A percentile compares a stretch with the other conserved stretches of the same genome.
phyloP scores from a whole-genome alignment of 2,888 invertebrate genomes.

The Euproctis similis region DNA sequence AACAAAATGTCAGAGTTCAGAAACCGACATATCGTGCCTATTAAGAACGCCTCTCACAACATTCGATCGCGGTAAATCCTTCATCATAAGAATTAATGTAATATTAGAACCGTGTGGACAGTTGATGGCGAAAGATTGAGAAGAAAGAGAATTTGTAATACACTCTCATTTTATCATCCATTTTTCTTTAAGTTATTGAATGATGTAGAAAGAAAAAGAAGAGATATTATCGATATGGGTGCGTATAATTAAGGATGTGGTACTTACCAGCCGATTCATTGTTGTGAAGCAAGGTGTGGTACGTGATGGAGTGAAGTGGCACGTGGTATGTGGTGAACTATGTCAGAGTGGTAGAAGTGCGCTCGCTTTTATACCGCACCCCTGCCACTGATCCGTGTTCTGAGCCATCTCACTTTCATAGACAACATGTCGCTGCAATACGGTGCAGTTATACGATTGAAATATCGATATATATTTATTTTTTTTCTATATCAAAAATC shows the following conservation, averaged over 20 bases:
- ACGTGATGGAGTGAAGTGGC: constrained; percentile 51
- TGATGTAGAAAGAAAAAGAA: constrained; percentile 10
- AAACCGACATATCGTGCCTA: constrained; percentile 48
- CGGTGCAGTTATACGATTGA: constrained; percentile 39
- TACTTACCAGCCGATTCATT: constrained; percentile 72
- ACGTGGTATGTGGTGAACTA: constrained; percentile 65
- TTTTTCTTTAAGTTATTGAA: background rate
- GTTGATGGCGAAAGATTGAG: no score
- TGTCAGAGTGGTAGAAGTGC: constrained; percentile 67
- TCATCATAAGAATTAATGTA: constrained; percentile 27
- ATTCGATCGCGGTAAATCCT: constrained; percentile 42
- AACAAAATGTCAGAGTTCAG: constrained; percentile 67
- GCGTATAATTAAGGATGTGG: constrained; percentile 10
- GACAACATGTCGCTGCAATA: constrained; percentile 49
- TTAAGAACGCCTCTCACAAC: constrained; percentile 45
- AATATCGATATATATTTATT: no score
- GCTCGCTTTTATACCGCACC: constrained; percentile 72
- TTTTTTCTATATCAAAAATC: constrained; percentile 41
- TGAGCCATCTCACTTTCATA: constrained; percentile 68
- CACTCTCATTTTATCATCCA: no score
- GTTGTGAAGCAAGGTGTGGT: constrained; percentile 42
- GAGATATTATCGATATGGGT: constrained; percentile 11
- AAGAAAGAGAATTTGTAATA: no score
- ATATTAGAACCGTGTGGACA: no score
- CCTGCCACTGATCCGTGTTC: constrained; percentile 64